Evolutionary conservation across 1,140 invertebrate genomes (phyloP), one percentile per base, ranked within the genome.

Genomic region (Aphidius ervi): DNA sequence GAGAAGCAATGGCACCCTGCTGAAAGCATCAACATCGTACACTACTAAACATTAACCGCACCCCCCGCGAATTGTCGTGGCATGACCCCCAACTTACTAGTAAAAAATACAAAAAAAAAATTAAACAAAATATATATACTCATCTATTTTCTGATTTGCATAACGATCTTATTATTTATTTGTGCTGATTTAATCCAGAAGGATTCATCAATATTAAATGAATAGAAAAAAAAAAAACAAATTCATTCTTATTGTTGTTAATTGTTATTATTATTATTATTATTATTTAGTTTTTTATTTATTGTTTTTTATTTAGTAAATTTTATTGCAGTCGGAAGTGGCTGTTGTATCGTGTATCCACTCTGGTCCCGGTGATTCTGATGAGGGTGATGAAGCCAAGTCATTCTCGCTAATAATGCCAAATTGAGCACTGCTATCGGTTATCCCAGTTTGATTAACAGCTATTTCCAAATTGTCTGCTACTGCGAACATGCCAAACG

Each of bases 151-250:
- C 67, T 72, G 65, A 64, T 78, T 78, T 76, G 73, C 76, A 78
- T 79, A 79, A 79, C 71, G 73, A 76, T 76, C 75, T 76, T 72
- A 73, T 71, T 70, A 62, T 74, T 70, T 74, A 75, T 74, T 70
- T 74, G 68, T 70, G 65, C 63, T 74, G 3, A 61, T 74, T 70
- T 74, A 72, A 78, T 77, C 72, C 10, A 40, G 40, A 16, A 6
- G 9, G 9, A 40, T 7, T 39, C 9, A 3, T 54, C 42, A 5
- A 16, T 40, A 54, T 40, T 20, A 42, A 42, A 54, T 54, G 40
- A 4, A 54, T n/a, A 41, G 0, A 52, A 41, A 41, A 40, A 54
- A 54, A 54, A 9, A 54, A 54, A 42, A 54, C 37, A 20, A 40
- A 54, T 54, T 43, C 42, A 47, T 58, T 58, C 5, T 16, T 2